Evolutionary conservation across 1,140 invertebrate species (phyloP), one percentile per base, ranked within the genome.

Genomic region (Bombus vancouverensis): DNA sequence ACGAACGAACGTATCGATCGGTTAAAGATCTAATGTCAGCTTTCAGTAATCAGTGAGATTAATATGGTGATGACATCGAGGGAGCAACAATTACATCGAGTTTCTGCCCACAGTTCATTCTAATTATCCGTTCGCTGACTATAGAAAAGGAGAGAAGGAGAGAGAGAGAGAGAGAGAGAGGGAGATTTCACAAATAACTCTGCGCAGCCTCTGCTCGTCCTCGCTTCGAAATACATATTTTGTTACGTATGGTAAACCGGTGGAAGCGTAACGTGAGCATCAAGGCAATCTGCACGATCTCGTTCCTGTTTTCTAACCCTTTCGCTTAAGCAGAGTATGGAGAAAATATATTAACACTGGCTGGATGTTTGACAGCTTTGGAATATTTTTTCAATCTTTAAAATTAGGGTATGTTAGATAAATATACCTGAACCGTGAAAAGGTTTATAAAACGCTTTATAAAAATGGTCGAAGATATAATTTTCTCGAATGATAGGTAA

Each of bases 81-180:
- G n/a, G 13, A 28, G 32, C 42, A 81, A 88, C 88, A 85, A 89
- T 81, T 85, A 72, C 37, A 47, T 25, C 39, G 53, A 15, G 22
- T 39, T 13, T 39, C 28, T 44, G 34, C 22, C 57, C 15, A n/a
- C 73, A 66, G 84, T 86, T 86, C 70, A 32, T 82, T 71, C 77
- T 86, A 89, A 88, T 89, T 88, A 88, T 47, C 44, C 42, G 28
- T 72, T 25, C 47, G 62, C 65, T 77, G 78, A 86, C 59, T 53
- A 22, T n/a, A 62, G 28, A 53, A 77, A 68, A 32, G 22, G 6
- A 47, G 5, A 32, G 18, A 42, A 28, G 44, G 39, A 15, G 28
- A n/a, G 25, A 44, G 39, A 0, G 13, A 74, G 6, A 47, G 42
- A 53, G 59, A n/a, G 28, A n/a, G 10, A 62, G 28, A 65, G 59